Evolutionary conservation across 2,113 vertebrate genomes (phyloP).

Genomic region (Bubo scandiacus): DNA sequence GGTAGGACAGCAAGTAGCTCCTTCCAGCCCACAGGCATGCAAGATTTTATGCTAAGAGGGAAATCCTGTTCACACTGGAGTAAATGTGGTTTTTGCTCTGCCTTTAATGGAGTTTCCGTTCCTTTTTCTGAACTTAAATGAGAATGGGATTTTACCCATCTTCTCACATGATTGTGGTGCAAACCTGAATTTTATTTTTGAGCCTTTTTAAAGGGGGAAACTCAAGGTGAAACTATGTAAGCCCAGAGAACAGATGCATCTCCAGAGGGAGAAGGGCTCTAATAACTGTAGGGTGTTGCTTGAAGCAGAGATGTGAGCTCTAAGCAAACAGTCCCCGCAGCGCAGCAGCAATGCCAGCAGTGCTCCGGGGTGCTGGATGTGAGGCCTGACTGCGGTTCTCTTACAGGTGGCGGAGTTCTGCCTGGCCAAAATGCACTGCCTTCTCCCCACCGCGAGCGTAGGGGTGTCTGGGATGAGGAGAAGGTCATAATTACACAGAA

Average conservation of each 20-base stretch:
- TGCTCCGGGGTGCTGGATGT: not conserved
- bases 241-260: not conserved
- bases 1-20: not conserved
- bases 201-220: not conserved
- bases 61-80: conserved; percentile 30
- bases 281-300: not conserved
- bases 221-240: not conserved
- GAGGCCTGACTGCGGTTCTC: not conserved
- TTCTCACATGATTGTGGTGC: not conserved
- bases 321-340: not conserved
- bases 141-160: not conserved
- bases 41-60: not conserved
- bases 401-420: not conserved
- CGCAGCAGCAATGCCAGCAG: not conserved
- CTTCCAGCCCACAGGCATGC: not conserved
- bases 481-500: not conserved
- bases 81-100: conserved; percentile 10
- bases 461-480: not conserved
- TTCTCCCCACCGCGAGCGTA: not conserved
- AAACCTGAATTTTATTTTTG: not conserved
- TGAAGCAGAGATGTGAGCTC: not conserved
- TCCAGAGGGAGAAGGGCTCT: not conserved
- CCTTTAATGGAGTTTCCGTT: conserved; percentile 12
- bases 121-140: conserved; percentile 4
- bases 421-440: not conserved